Conservation (phyloP, 2,888 invertebrate species). For the Eucriotettix oculatus region DNA sequence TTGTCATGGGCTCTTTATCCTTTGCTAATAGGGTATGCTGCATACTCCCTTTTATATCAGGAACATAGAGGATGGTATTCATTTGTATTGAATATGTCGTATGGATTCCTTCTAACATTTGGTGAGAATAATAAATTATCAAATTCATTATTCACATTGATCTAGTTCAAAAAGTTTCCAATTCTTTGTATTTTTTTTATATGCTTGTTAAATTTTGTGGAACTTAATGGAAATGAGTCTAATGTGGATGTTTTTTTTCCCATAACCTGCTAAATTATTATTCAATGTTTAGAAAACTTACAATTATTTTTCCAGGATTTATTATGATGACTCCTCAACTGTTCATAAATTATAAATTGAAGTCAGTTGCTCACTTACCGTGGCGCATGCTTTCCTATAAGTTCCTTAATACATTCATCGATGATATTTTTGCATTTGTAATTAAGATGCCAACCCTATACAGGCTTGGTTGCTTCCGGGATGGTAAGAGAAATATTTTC, state of each 20-base stretch:
- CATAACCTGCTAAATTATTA: too few relatives aligned
- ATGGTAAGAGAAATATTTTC: constrained; percentile 40
- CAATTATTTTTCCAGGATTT: constrained; percentile 47
- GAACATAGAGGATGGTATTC: constrained; percentile 99
- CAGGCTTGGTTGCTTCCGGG: constrained; percentile 91
- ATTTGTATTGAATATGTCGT: constrained; percentile 88
- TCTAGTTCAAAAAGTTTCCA: neutral
- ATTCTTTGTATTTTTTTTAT: neutral
- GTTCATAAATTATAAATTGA: constrained; percentile 98
- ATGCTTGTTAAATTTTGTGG: neutral
- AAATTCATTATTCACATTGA: neutral
- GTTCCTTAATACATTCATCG: constrained; percentile 97
- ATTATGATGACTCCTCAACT: constrained; percentile 99
- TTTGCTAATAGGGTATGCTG: constrained; percentile 77
- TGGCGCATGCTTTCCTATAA: constrained; percentile 99
- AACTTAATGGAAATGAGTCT: neutral
- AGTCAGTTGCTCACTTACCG: constrained; percentile 96
- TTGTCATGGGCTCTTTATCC: constrained; percentile 94
- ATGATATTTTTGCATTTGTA: constrained; percentile 99
- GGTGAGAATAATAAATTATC: constrained; percentile 20
- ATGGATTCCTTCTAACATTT: constrained; percentile 94
- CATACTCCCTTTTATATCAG: constrained; percentile 86
- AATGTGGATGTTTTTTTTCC: neutral
- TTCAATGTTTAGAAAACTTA: too few relatives aligned
- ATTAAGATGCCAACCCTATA: constrained; percentile 99